A percentile compares a stretch with the other conserved stretches of the same genome.
Evolutionary conservation across 2,797 vertebrate species (phyloP).

Genomic region (Urocyon cinereoargenteus): DNA sequence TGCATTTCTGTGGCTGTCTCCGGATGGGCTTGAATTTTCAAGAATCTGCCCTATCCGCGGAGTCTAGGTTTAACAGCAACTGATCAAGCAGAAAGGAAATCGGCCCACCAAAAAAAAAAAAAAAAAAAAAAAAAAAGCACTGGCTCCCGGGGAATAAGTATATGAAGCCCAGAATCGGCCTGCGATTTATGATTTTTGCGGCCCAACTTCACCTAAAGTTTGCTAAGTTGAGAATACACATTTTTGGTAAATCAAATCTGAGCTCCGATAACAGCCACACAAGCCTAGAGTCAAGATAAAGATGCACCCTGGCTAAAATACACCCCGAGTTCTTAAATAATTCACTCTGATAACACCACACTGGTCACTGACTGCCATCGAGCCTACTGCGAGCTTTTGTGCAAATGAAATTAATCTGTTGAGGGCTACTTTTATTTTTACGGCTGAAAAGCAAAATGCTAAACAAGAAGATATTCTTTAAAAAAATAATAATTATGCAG

Average conservation of each 20-base stretch:
- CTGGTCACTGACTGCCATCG: neutral
- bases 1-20: neutral
- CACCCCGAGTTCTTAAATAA: neutral
- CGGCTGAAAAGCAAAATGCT: conserved; percentile 47
- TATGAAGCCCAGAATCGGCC: neutral
- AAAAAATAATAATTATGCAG: neutral
- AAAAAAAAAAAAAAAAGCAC: neutral
- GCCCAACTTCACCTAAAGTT: neutral
- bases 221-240: neutral
- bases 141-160: neutral
- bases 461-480: neutral
- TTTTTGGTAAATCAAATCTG: neutral
- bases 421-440: conserved; percentile 5
- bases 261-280: neutral
- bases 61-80: neutral
- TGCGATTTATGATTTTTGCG: neutral
- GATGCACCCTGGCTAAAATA: neutral
- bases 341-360: neutral
- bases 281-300: neutral
- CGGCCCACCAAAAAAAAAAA: neutral
- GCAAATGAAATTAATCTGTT: neutral
- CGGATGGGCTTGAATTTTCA: neutral
- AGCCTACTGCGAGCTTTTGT: neutral
- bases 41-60: neutral
- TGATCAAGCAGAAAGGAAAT: neutral